phyloP scores from a whole-genome alignment of 2,797 vertebrate genomes.

The Anabacerthia variegaticeps region DNA sequence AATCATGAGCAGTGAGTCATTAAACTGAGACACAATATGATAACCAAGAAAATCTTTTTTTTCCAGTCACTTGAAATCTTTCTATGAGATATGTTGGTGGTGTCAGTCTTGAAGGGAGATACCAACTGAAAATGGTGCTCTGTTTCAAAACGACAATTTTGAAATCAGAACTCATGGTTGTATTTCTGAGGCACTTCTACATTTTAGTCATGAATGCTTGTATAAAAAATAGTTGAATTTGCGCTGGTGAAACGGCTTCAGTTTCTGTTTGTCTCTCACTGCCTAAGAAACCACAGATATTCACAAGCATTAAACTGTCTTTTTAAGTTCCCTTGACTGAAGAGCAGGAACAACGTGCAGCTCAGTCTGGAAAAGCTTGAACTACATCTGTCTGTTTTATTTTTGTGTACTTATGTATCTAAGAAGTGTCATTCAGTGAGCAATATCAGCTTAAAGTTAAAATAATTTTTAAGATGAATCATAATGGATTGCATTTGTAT shows the following conservation, averaged over 20 bases:
- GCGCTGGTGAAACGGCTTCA: background rate
- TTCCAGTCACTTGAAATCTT: background rate
- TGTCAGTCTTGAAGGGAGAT: background rate
- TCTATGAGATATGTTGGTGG: background rate
- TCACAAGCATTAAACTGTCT: background rate
- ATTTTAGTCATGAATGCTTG: background rate
- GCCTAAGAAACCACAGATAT: background rate
- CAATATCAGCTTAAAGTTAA: background rate
- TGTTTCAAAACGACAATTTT: background rate
- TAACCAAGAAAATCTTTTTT: background rate
- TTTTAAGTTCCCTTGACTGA: background rate
- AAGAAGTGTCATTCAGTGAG: background rate
- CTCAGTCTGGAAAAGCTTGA: background rate
- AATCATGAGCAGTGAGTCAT: background rate
- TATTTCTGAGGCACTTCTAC: background rate
- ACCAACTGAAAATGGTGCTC: background rate
- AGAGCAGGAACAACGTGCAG: background rate
- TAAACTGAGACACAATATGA: background rate
- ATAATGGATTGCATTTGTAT: background rate
- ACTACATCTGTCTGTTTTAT: background rate
- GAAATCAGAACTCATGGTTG: background rate
- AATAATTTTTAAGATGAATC: slow-evolving; percentile 11
- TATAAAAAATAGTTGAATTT: background rate
- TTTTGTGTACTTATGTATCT: background rate
- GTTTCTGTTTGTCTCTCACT: background rate